Conservation (phyloP, 2,888 invertebrate species). For the Acanthosepion esculentum region DNA sequence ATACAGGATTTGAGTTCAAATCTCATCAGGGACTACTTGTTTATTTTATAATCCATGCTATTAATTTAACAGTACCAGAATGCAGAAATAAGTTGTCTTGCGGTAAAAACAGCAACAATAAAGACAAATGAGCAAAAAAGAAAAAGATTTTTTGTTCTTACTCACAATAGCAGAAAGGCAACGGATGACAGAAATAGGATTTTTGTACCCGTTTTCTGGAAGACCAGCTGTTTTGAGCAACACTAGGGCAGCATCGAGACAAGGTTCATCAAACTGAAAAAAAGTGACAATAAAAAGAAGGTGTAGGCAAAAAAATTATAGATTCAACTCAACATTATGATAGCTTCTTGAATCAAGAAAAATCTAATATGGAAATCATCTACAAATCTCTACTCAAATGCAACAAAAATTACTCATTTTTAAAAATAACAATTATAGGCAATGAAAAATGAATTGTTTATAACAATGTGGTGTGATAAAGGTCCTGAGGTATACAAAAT, state of each 20-base stretch:
- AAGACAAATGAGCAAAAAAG: background rate
- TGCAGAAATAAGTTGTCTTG: too few relatives aligned
- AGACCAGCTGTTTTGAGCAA: constrained; percentile 67
- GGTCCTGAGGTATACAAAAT: too few relatives aligned
- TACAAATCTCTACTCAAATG: too few relatives aligned
- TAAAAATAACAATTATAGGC: too few relatives aligned
- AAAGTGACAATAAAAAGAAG: constrained; percentile 1
- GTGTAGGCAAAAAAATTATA: background rate
- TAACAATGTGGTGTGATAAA: too few relatives aligned
- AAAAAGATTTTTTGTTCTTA: background rate
- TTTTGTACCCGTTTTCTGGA: constrained; percentile 78
- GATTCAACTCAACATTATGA: background rate
- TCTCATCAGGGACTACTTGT: too few relatives aligned
- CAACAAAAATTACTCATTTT: too few relatives aligned
- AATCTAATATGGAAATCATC: background rate
- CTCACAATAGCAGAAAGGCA: constrained; percentile 89
- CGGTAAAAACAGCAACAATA: too few relatives aligned
- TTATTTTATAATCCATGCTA: too few relatives aligned
- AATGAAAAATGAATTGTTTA: too few relatives aligned
- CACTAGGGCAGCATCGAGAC: constrained; percentile 65
- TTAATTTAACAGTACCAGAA: too few relatives aligned
- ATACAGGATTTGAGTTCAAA: too few relatives aligned
- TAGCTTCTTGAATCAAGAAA: background rate
- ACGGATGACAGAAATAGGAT: constrained; percentile 85
- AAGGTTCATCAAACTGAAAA: constrained; percentile 76